Evolutionary conservation across 1,140 invertebrate genomes (phyloP), one percentile per base, ranked within the genome.

Genomic region (Teleogryllus occipitalis): DNA sequence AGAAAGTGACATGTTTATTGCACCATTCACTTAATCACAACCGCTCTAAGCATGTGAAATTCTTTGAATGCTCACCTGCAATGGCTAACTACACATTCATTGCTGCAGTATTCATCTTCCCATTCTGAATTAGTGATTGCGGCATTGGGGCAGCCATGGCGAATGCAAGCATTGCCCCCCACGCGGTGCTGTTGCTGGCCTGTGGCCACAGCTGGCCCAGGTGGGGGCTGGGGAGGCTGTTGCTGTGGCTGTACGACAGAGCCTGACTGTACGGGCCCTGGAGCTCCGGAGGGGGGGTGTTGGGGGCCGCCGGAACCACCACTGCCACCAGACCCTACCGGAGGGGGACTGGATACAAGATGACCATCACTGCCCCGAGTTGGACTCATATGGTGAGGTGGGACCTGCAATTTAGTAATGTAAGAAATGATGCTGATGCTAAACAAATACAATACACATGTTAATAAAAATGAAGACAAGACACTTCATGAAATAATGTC

Each of bases 71-170:
- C 86, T 86, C 87, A 93, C 92, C 93, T 94, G 91, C 97, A 98
- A 87, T 99, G 97, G 85, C 93, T 96, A 82, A 98, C 96, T 81
- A 98, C 97, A 89, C 97, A 99, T 86, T 98, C 96, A 88, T 97
- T 97, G 86, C 95, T 97, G 88, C 97, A 99, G 86, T 98, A 99
- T 87, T 98, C 96, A 85, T 97, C 94, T 86, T 98, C 97, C 97
- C 97, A 98, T 87, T 97, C 96, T 77, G 93, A 92, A 87, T 95
- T 97, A 74, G 95, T 91, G 82, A 97, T 93, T 75, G 96, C 96
- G 73, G 92, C 91, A 87, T 98, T 98, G 48, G 91, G 91, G 86
- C 97, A 98, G 77, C 97, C 96, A 83, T 94, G 93, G 80, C 96
- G 91, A 82, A 96, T 94, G 88, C 96, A 98, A 76, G 91, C 90